These are phyloP conservation scores for Okamejei kenojei DNA, from an alignment of 2,797 vertebrate genomes.

Conservation along the genomic window DNA sequence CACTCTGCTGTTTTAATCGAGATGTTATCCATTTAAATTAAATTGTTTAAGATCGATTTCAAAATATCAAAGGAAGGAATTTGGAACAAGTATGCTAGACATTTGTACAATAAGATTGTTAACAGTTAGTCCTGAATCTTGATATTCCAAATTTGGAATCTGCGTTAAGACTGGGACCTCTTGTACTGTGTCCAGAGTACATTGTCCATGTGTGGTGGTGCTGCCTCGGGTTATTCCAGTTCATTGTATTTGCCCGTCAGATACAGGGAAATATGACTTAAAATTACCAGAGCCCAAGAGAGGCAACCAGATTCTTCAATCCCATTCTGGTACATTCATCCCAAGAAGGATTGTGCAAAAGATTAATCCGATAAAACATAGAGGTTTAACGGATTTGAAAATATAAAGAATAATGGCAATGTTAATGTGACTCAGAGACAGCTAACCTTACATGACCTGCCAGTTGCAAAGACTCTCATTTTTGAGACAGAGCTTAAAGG, in stretches of 20 bases:
- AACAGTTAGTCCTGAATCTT: not conserved
- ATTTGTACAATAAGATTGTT: not conserved
- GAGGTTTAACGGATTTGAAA: slow-evolving; percentile 9
- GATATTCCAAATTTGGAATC: slow-evolving; percentile 6
- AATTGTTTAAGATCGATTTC: not conserved
- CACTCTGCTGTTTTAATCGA: not conserved
- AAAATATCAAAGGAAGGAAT: slow-evolving; percentile 7
- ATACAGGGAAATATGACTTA: not conserved
- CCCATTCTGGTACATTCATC: not conserved
- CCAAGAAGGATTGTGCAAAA: not conserved
- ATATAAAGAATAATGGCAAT: slow-evolving; percentile 13
- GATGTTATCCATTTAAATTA: not conserved
- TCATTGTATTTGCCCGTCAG: not conserved
- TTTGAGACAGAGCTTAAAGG: slow-evolving; percentile 16
- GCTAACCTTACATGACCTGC: slow-evolving; percentile 12
- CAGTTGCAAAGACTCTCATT: slow-evolving; percentile 14
- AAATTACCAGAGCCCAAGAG: not conserved
- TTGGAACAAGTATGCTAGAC: not conserved
- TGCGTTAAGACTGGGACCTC: not conserved
- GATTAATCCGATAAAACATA: slow-evolving; percentile 11
- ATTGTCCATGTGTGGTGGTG: not conserved
- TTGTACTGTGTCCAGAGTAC: not conserved
- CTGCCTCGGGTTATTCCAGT: not conserved
- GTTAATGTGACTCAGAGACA: slow-evolving; percentile 7
- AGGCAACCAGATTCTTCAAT: not conserved